These are phyloP conservation scores for Papilio xuthus DNA, from an alignment of 1,140 invertebrate genomes.

Conservation along the genomic window DNA sequence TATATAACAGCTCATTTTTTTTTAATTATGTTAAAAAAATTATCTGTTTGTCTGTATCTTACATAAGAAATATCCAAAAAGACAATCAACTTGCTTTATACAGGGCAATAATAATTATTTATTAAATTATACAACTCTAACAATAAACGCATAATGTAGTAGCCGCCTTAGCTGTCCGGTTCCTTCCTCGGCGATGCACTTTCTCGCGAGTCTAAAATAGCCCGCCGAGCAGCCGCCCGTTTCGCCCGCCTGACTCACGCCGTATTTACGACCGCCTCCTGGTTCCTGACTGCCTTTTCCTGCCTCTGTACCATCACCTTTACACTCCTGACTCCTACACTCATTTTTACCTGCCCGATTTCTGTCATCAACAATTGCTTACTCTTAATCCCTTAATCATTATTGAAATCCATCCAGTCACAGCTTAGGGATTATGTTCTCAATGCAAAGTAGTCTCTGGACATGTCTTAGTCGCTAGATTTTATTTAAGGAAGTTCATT, in stretches of 20 bases:
- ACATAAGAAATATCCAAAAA: no score
- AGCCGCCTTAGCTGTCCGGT: constrained; percentile 30
- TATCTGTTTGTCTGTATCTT: no score
- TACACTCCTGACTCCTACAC: not conserved
- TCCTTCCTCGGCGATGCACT: constrained; percentile 56
- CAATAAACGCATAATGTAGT: not conserved
- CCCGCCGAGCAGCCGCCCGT: constrained; percentile 48
- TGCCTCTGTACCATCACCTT: constrained; percentile 37
- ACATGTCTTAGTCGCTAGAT: not conserved
- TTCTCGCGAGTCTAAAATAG: constrained; percentile 78
- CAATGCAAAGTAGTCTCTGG: not conserved
- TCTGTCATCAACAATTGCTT: not conserved
- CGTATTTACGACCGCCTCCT: constrained; percentile 64
- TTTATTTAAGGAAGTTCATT: no score
- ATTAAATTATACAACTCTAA: no score
- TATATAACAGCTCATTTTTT: no score
- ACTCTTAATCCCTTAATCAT: not conserved
- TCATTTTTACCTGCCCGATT: not conserved
- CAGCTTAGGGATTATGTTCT: not conserved
- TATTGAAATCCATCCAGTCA: not conserved
- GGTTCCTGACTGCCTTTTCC: constrained; percentile 52
- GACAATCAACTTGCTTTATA: not conserved
- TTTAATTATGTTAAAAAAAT: no score
- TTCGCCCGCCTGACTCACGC: constrained; percentile 63
- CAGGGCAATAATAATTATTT: not conserved